Evolutionary conservation across 2,888 invertebrate genomes (phyloP).

Genomic region (Polietes domitor): DNA sequence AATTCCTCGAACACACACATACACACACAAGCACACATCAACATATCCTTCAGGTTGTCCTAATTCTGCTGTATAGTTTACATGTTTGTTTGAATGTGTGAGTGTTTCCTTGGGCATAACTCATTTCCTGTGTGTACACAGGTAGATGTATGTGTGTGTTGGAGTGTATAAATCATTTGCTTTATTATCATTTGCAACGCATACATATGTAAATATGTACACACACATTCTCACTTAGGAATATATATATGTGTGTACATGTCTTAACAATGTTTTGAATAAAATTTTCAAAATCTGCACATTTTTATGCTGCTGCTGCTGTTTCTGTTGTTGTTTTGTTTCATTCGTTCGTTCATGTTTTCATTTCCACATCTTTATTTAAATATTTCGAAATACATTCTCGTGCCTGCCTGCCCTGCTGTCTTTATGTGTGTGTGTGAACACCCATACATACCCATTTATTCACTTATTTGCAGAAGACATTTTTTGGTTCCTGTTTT

Average conservation of each 20-base stretch:
- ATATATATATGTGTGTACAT: background rate
- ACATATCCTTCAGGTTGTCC: conserved; percentile 13
- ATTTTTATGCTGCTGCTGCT: conserved; percentile 1
- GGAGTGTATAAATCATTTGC: conserved; percentile 19
- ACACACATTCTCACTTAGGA: background rate
- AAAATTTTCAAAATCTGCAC: conserved; percentile 16
- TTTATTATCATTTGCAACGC: conserved; percentile 32
- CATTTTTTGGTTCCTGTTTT: conserved; percentile 54
- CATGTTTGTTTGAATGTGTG: background rate
- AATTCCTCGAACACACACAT: background rate
- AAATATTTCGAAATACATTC: conserved; percentile 22
- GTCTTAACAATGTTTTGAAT: conserved; percentile 19
- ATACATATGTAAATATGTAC: background rate
- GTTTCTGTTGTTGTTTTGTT: background rate
- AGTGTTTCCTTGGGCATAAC: conserved; percentile 45
- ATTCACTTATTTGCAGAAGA: conserved; percentile 52
- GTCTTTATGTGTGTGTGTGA: conserved; percentile 16
- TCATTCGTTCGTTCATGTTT: background rate
- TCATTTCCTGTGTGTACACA: conserved; percentile 57
- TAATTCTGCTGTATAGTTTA: background rate
- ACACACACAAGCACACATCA: background rate
- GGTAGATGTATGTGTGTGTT: background rate
- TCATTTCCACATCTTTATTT: conserved; percentile 11
- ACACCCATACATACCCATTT: background rate
- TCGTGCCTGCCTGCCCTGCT: too few species aligned